Base-by-base conservation (phyloP, 2,888 invertebrate genomes). In the Cheilosia vernalis region DNA sequence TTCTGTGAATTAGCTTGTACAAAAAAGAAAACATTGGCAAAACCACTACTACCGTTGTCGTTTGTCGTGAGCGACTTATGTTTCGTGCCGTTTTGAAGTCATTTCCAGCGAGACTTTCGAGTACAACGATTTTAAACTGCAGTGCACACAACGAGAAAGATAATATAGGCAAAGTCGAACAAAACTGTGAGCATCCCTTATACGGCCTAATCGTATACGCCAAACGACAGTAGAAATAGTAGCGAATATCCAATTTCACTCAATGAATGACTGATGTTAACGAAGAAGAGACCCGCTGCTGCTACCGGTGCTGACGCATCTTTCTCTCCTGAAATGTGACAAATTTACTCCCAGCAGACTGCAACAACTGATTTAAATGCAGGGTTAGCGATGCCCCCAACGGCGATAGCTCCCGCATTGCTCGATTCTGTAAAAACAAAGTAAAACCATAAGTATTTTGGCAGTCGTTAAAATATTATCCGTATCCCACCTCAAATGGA, bases 331-430 rank as follows among this genome's bases (percentile, higher is more conserved):
- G 97, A 98, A 98, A 98, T 61, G 95, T 93, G 53, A 94, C 96
- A 93, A 96, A 98, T 90, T 98, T 98, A 84, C 95, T 94, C 91
- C 96, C 97, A 13, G 98, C 97, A 0, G 96, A 95, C 90, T 96
- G 96, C 87, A 98, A 93, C 92, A 98, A 94, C 90, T 96, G 96
- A 92, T 98, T 97, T 90, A 98, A 93, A 91, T 98, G 98, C 91
- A 95, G 95, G 7, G 97, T 97, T 44, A 97, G 92, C 47, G 96
- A 95, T 72, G 96, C 95, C 84, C 96, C 96, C 87, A 97, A 91
- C 0, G 97, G 96, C 1, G 97, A 96, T 47, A 96, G 93, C 88
- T 97, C 97, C 66, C 96, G 94, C 87, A 96, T 95, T 90, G 97
- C 94, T 90, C 96, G 96, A 90, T 96, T 96, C 96, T 97, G 90